phyloP scores from a whole-genome alignment of 2,797 vertebrate species.

The Thaleichthys pacificus region DNA sequence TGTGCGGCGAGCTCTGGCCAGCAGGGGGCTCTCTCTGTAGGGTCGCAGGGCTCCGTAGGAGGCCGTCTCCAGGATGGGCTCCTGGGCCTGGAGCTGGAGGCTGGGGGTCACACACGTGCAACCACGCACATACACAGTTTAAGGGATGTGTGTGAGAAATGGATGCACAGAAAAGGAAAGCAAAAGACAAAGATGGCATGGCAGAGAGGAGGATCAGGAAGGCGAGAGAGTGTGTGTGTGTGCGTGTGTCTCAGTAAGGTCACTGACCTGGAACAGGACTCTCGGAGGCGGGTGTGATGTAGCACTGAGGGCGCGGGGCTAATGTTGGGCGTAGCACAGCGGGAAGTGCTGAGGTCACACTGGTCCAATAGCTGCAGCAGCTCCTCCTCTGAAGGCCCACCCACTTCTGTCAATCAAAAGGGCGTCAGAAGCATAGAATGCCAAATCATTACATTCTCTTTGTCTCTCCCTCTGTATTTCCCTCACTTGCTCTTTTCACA shows the following conservation, averaged over 20 bases:
- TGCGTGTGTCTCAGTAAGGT: not conserved
- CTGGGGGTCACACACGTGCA: conserved; percentile 60
- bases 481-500: too few species aligned
- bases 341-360: conserved; percentile 94
- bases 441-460: not conserved
- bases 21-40: conserved; percentile 93
- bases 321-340: conserved; percentile 95
- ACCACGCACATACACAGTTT: not conserved
- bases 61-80: conserved; percentile 83
- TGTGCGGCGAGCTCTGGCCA: conserved; percentile 90
- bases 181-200: not conserved
- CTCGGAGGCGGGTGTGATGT: conserved; percentile 88
- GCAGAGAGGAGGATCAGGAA: not conserved
- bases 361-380: conserved; percentile 93
- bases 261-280: conserved; percentile 90
- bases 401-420: conserved; percentile 75
- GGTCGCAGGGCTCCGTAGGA: conserved; percentile 91
- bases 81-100: conserved; percentile 89
- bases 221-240: not conserved
- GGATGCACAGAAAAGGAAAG: not conserved
- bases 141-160: not conserved
- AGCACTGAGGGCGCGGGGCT: conserved; percentile 94
- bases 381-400: conserved; percentile 93
- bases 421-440: not conserved
- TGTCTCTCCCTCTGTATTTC: too few species aligned